Conservation (phyloP, 2,113 vertebrate genomes). For the Peucedramus taeniatus region DNA sequence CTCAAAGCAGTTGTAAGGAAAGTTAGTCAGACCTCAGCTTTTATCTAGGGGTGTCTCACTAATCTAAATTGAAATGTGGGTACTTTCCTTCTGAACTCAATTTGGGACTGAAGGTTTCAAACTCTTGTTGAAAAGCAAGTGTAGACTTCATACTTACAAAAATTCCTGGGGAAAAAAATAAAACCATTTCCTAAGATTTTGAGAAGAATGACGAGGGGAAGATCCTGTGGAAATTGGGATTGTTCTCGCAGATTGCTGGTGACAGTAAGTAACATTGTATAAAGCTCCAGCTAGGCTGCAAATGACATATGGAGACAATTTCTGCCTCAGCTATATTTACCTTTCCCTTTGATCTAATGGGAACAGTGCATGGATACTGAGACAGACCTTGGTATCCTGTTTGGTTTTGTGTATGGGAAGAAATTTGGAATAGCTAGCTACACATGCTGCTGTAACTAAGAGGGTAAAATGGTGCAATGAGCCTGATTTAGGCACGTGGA, state of each 20-base stretch:
- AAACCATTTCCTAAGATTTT: not conserved
- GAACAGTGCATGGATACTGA: not conserved
- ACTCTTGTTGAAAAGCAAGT: not conserved
- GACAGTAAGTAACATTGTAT: constrained; percentile 16
- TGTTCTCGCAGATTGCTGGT: constrained; percentile 31
- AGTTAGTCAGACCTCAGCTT: not conserved
- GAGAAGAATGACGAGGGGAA: not conserved
- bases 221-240: not conserved
- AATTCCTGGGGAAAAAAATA: not conserved
- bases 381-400: not conserved
- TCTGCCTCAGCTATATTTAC: constrained; percentile 33
- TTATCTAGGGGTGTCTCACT: not conserved
- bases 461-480: not conserved
- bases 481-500: not conserved
- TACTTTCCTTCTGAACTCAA: not conserved
- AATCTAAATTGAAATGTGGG: not conserved
- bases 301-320: constrained; percentile 43
- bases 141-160: not conserved
- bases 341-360: constrained; percentile 36
- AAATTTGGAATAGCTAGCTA: not conserved
- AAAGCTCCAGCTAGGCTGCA: constrained; percentile 1
- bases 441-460: not conserved
- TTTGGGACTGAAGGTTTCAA: not conserved
- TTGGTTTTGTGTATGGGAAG: not conserved
- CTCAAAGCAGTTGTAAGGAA: not conserved